These are phyloP conservation scores for Masnerella sp. DNA, from an alignment of 2,888 invertebrate genomes.

Conservation along the genomic window DNA sequence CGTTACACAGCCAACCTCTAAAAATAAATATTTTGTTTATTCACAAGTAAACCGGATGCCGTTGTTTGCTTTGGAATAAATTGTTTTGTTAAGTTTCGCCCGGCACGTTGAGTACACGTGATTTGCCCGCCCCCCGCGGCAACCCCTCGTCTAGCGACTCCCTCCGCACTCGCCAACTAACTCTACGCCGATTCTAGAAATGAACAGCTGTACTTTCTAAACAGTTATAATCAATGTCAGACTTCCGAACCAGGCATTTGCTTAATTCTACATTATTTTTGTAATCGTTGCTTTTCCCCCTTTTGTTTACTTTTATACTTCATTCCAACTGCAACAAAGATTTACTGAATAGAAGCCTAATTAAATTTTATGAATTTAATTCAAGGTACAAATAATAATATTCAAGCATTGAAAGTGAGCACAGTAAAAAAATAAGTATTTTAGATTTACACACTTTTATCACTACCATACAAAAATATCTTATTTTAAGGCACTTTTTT, in stretches of 20 bases:
- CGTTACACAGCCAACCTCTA: conserved; percentile 72
- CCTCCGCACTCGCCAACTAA: conserved; percentile 25
- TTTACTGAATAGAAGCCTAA: no score
- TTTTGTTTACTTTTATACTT: no score
- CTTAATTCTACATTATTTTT: conserved; percentile 27
- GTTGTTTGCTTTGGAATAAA: conserved; percentile 78
- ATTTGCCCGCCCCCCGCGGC: conserved; percentile 57
- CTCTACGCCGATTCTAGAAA: conserved; percentile 50
- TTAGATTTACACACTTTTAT: no score
- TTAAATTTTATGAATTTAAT: no score
- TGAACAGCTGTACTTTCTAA: conserved; percentile 56
- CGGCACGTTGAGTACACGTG: conserved; percentile 64
- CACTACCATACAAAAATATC: no score
- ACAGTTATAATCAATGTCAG: conserved; percentile 41
- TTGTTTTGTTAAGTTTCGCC: conserved; percentile 78
- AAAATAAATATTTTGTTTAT: conserved; percentile 78
- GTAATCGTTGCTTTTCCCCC: no score
- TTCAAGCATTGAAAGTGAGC: no score
- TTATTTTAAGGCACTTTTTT: no score
- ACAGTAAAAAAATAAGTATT: no score
- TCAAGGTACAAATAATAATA: no score
- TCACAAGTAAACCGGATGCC: conserved; percentile 78
- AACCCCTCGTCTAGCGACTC: conserved; percentile 40
- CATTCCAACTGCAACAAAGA: no score
- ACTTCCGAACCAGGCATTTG: conserved; percentile 11